A percentile compares a stretch with the other conserved stretches of the same genome.
Evolutionary conservation across 2,797 vertebrate species (phyloP).

Genomic region (Semaprochilodus insignis): DNA sequence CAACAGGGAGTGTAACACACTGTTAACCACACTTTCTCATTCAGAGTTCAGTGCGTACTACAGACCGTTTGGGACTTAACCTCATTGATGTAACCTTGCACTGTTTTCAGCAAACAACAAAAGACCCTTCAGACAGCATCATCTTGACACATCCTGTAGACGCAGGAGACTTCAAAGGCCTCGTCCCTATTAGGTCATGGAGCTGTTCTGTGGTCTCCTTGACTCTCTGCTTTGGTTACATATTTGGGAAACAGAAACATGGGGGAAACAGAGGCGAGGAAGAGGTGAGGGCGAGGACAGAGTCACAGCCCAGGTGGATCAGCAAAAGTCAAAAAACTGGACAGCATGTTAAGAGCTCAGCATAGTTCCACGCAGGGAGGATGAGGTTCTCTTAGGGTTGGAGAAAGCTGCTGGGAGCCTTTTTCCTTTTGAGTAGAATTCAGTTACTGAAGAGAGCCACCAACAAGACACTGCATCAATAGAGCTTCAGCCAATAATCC

Average conservation of each 20-base stretch:
- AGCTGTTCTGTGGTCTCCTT: conserved; percentile 59
- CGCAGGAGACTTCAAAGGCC: conserved; percentile 68
- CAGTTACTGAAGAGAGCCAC: no score
- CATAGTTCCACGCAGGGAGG: conserved; percentile 35
- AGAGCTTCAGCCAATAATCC: no score
- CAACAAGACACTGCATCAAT: no score
- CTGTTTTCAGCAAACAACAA: conserved; percentile 32
- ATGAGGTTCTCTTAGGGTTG: neutral
- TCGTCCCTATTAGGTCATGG: conserved; percentile 61
- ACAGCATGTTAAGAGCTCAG: conserved; percentile 62
- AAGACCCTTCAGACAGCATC: conserved; percentile 18
- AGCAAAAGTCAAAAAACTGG: neutral
- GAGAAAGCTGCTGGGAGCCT: neutral
- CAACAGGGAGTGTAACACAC: neutral
- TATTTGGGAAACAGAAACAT: conserved; percentile 62
- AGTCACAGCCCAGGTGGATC: conserved; percentile 63
- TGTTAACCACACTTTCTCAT: neutral
- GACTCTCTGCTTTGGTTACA: conserved; percentile 69
- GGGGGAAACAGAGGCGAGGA: conserved; percentile 55
- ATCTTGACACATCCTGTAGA: conserved; percentile 53
- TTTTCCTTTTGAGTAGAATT: no score
- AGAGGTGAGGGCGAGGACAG: conserved; percentile 56
- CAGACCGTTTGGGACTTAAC: conserved; percentile 2
- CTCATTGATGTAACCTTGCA: conserved; percentile 1
- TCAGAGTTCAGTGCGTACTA: conserved; percentile 23